Base-by-base conservation (phyloP, 2,888 invertebrate genomes). In the Pollenia labialis region DNA sequence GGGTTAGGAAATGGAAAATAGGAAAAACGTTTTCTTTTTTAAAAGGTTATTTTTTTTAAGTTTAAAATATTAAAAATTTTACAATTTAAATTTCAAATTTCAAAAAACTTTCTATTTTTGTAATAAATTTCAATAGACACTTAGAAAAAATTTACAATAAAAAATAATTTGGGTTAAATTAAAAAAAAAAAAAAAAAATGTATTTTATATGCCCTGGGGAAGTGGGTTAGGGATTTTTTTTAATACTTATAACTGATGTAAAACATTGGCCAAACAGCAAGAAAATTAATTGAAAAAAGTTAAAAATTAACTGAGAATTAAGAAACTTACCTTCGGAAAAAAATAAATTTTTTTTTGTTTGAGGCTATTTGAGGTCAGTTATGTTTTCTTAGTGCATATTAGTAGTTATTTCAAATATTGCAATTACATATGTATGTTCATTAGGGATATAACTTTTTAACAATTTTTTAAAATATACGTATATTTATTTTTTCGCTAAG, bases 1-100 rank as follows among this genome's bases (percentile, higher is more conserved):
- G 14, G 54, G 58, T 44, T 64, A 64, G 82, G 52, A 60, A 66
- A 85, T 68, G 88, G 85, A 89, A 88, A 88, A 87, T 71, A 84
- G 81, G 81, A 88, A 88, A 89, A 85, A 66, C 16, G 46, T 76
- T 87, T 75, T 60, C 48, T 50, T 82, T 58, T 82, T 75, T 74
- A 79, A 64, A 44, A 6, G 14, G 23, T 48, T 40, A 6, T 23
- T 18, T 46, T 46, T 42, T 62, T 42, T 16, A 48, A 40, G 9
- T 68, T 68, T 18, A 4, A 32, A 10, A n/a, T 46, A 44, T 72
- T 12, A 14, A 50, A 52, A 42, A n/a, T 56, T 66, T 66, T n/a
- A 46, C 10, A 40, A 48, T 64, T 18, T 46, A 54, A 56, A 16
- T 58, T 44, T 64, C 0, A 32, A 32, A 32, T 6, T 32, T 32